phyloP scores from a whole-genome alignment of 2,113 vertebrate genomes.

The Apeltes quadracus region DNA sequence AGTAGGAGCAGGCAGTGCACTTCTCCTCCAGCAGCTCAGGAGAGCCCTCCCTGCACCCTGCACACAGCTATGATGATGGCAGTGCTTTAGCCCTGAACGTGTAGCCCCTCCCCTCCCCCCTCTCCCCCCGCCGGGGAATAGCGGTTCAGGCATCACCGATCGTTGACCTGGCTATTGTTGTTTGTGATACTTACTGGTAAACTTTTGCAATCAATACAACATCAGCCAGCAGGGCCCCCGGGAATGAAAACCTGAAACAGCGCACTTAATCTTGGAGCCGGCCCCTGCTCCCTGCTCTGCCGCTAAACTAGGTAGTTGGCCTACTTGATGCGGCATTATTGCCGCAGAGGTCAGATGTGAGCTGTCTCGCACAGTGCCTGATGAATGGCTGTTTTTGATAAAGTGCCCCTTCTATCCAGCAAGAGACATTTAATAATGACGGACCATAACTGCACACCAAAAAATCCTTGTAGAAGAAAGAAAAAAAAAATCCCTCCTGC shows the following conservation, averaged over 20 bases:
- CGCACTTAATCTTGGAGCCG: slow-evolving; percentile 96
- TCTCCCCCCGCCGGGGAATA: slow-evolving; percentile 84
- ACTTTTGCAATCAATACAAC: slow-evolving; percentile 97
- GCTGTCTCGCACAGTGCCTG: slow-evolving; percentile 84
- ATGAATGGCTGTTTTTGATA: slow-evolving; percentile 93
- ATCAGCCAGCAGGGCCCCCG: slow-evolving; percentile 90
- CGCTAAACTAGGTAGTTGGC: slow-evolving; percentile 96
- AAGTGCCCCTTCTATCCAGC: slow-evolving; percentile 88
- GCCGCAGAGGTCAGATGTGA: slow-evolving; percentile 97
- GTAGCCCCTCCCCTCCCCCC: too few species aligned
- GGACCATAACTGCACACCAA: slow-evolving; percentile 86
- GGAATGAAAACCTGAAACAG: slow-evolving; percentile 91
- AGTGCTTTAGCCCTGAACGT: slow-evolving; percentile 73
- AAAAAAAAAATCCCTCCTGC: slow-evolving; percentile 54
- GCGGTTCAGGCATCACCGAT: slow-evolving; percentile 87
- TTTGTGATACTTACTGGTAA: slow-evolving; percentile 97
- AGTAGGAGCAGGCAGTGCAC: slow-evolving; percentile 79
- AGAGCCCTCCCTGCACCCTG: slow-evolving; percentile 78
- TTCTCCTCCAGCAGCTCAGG: slow-evolving; percentile 65
- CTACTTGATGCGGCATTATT: slow-evolving; percentile 96
- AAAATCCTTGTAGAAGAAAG: slow-evolving; percentile 82
- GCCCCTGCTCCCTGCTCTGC: slow-evolving; percentile 92
- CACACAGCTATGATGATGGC: slow-evolving; percentile 83
- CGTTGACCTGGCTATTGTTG: slow-evolving; percentile 95
- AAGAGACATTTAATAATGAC: slow-evolving; percentile 95